Evolutionary conservation across 2,113 vertebrate species (phyloP).

Genomic region (Illadopsis cleaveri): DNA sequence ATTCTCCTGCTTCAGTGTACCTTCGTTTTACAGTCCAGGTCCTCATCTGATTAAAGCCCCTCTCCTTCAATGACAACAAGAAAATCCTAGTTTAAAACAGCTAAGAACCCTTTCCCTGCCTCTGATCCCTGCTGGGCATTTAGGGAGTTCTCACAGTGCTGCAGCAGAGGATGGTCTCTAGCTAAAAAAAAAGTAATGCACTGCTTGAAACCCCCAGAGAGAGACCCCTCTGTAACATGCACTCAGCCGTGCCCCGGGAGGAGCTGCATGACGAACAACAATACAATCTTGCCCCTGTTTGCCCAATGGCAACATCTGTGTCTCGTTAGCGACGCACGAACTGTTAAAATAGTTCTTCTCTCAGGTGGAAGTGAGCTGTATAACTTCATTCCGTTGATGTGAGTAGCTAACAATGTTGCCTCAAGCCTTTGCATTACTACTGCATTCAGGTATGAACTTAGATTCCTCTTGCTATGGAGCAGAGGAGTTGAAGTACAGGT

Average conservation of each 20-base stretch:
- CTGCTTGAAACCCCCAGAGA: not conserved
- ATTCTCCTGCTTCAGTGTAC: not conserved
- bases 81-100: not conserved
- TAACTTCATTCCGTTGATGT: conserved; percentile 29
- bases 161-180: not conserved
- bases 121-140: not conserved
- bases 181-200: not conserved
- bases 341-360: not conserved
- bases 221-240: fast-evolving
- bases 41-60: not conserved
- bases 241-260: not conserved
- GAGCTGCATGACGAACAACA: not conserved
- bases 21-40: not conserved
- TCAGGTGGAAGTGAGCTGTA: conserved; percentile 34
- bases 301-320: not conserved
- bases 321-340: not conserved
- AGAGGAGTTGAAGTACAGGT: not conserved
- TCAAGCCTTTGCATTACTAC: not conserved
- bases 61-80: not conserved
- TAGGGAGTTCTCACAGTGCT: not conserved
- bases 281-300: not conserved
- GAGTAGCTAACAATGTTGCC: conserved; percentile 6
- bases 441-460: not conserved
- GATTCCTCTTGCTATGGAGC: not conserved
- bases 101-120: not conserved